These are phyloP conservation scores for Ciona savignyi DNA, from an alignment of 23 tunicate species.

Conservation along the genomic window DNA sequence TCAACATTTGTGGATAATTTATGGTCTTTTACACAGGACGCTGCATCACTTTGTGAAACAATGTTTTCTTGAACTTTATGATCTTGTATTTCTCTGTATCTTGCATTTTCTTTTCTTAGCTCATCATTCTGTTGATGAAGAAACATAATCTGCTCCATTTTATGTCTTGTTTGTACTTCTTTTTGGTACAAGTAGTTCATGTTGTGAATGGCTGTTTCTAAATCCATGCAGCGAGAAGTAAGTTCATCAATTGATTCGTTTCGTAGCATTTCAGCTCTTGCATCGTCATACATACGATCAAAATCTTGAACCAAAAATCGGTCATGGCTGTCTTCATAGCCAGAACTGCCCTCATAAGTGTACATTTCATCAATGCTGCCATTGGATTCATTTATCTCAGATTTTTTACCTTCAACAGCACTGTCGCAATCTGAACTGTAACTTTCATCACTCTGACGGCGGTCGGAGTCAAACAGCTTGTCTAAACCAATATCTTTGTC, in stretches of 20 bases:
- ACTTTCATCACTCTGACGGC: not conserved
- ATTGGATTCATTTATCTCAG: not conserved
- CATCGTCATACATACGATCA: constrained; percentile 53
- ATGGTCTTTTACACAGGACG: not conserved
- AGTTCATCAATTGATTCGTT: constrained; percentile 20
- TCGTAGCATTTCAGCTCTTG: constrained; percentile 30
- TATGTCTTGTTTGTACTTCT: constrained; percentile 22
- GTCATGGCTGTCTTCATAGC: constrained; percentile 7
- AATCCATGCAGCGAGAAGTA: constrained; percentile 33
- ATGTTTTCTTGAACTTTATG: not conserved
- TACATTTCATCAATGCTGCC: not conserved
- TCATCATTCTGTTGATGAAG: constrained; percentile 21
- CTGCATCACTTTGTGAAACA: not conserved
- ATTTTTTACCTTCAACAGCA: not conserved
- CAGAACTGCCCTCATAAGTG: not conserved
- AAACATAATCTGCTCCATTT: constrained; percentile 32
- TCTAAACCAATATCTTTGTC: constrained; percentile 22
- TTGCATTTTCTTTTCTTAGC: constrained; percentile 26
- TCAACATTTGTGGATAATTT: not conserved
- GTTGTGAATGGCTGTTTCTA: constrained; percentile 53
- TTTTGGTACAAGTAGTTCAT: constrained; percentile 37
- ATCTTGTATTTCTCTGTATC: not conserved
- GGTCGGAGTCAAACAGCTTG: not conserved
- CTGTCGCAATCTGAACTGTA: not conserved
- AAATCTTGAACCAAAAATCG: constrained; percentile 17